These are phyloP conservation scores for Terrapene triunguis DNA, from an alignment of 2,113 vertebrate genomes.

Conservation along the genomic window DNA sequence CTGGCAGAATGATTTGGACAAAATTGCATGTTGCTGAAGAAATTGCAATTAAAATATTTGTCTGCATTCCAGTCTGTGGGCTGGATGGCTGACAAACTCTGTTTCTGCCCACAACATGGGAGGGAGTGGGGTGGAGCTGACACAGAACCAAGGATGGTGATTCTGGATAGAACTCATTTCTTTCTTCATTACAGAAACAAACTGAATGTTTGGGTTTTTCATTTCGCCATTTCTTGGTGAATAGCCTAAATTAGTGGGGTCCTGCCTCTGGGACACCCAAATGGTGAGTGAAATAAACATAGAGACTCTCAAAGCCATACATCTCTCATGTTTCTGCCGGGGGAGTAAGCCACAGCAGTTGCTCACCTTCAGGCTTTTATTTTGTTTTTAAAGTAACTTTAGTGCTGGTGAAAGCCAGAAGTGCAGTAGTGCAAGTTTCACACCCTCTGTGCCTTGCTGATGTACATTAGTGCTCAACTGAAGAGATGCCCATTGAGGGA, in stretches of 20 bases:
- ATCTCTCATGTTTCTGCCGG: not conserved
- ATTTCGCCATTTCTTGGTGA: not conserved
- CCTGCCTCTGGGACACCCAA: not conserved
- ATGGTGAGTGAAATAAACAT: not conserved
- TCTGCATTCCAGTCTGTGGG: rapidly evolving
- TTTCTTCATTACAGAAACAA: not conserved
- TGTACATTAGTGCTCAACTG: not conserved
- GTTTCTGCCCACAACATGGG: not conserved
- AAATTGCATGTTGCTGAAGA: not conserved
- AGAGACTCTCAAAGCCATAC: rapidly evolving
- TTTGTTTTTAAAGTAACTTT: not conserved
- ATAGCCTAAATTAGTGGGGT: not conserved
- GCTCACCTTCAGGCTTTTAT: not conserved
- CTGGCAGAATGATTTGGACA: not conserved
- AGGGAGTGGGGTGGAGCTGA: rapidly evolving
- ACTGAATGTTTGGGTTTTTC: not conserved
- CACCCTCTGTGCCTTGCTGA: rapidly evolving
- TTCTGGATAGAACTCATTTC: not conserved
- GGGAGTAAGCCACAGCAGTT: not conserved
- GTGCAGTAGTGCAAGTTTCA: not conserved
- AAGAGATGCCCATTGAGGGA: not conserved
- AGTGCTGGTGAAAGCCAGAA: not conserved
- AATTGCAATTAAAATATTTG: not conserved
- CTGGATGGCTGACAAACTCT: not conserved
- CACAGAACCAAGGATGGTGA: rapidly evolving